Evolutionary conservation across 1,140 invertebrate species (phyloP).

Genomic region (Drosophila eugracilis): DNA sequence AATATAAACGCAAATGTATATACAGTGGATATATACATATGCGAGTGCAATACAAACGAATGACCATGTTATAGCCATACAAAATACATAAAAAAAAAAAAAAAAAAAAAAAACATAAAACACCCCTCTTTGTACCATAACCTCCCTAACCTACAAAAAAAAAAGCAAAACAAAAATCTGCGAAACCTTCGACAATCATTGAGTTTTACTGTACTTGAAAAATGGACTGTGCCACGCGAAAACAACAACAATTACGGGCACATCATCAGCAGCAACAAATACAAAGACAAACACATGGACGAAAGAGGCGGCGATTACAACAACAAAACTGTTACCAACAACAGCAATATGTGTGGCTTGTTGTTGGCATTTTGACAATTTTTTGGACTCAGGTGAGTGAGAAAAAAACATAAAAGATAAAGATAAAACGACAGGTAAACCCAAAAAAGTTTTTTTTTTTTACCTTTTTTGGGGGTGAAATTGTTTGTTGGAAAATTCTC

Average conservation of each 20-base stretch:
- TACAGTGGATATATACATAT: constrained; percentile 1
- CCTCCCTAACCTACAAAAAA: background rate
- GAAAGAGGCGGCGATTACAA: constrained; percentile 24
- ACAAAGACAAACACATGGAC: constrained; percentile 25
- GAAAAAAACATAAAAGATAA: background rate
- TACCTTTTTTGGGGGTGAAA: background rate
- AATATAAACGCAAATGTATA: constrained; percentile 13
- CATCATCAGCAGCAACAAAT: constrained; percentile 19
- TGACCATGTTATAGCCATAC: constrained; percentile 25
- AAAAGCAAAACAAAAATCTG: constrained; percentile 17
- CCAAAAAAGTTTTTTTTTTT: background rate
- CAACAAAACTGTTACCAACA: constrained; percentile 18
- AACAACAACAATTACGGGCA: constrained; percentile 26
- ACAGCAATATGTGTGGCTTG: constrained; percentile 45
- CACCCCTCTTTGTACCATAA: background rate
- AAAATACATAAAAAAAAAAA: constrained; percentile 4
- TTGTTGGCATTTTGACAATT: constrained; percentile 66
- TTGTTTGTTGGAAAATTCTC: background rate
- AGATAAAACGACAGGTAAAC: constrained; percentile 10
- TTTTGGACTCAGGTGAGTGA: constrained; percentile 65
- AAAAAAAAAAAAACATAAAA: constrained; percentile 37
- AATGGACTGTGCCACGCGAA: constrained; percentile 55
- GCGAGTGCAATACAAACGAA: constrained; percentile 25
- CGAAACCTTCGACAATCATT: constrained; percentile 37
- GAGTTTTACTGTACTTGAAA: constrained; percentile 62